Percentiles rank a stretch among this genome's conserved stretches.
Evolutionary conservation across 1,140 invertebrate genomes (phyloP).

Genomic region (Lethrus apterus): DNA sequence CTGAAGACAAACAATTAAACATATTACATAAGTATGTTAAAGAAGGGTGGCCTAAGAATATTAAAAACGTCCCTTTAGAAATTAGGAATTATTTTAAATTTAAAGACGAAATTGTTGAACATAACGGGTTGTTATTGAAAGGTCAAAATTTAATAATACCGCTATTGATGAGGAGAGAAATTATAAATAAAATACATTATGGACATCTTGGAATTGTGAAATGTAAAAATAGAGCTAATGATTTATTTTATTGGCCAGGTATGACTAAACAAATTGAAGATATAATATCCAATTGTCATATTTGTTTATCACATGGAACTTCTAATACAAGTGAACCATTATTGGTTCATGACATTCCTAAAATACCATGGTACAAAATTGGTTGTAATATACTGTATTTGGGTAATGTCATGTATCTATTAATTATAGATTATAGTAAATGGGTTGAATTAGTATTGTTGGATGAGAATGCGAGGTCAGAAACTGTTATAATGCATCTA

Average conservation of each 20-base stretch:
- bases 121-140: conserved; percentile 3
- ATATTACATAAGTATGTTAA: too few species aligned
- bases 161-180: background rate
- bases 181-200: conserved; percentile 4
- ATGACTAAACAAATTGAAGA: conserved; percentile 1
- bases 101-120: conserved; percentile 9
- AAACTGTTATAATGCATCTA: conserved; percentile 4
- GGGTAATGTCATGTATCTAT: conserved; percentile 2
- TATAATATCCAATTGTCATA: background rate
- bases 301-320: conserved; percentile 1
- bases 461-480: conserved; percentile 7
- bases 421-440: conserved; percentile 18
- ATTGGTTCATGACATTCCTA: conserved; percentile 7
- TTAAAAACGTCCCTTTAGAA: too few species aligned
- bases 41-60: too few species aligned
- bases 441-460: conserved; percentile 16
- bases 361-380: conserved; percentile 15
- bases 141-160: background rate
- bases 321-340: conserved; percentile 10
- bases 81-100: too few species aligned
- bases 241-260: conserved; percentile 7
- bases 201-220: background rate
- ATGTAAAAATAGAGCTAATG: conserved; percentile 4
- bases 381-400: conserved; percentile 14
- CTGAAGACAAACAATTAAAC: too few species aligned